A percentile compares a stretch with the other conserved stretches of the same genome.
phyloP scores from a whole-genome alignment of 1,140 invertebrate genomes.

The Polypedilum vanderplanki region DNA sequence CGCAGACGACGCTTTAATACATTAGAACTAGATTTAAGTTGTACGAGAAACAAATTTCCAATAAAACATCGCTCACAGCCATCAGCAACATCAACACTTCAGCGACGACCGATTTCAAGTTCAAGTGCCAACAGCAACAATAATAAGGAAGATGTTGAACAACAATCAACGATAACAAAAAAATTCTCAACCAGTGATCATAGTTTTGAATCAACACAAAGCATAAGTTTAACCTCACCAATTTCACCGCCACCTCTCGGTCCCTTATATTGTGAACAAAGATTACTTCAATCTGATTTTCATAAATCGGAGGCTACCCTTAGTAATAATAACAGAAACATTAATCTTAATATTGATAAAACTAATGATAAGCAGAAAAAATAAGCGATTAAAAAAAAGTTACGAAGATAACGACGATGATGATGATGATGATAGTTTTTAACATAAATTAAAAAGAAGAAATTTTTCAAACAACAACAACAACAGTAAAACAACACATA shows the following conservation, averaged over 20 bases:
- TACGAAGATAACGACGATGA: neutral
- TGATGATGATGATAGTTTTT: too few species aligned
- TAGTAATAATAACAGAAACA: slow-evolving; percentile 9
- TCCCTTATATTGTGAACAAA: slow-evolving; percentile 23
- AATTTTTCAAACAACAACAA: too few species aligned
- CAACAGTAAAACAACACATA: neutral
- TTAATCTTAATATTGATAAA: neutral
- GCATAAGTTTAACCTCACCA: neutral
- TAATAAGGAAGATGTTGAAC: neutral
- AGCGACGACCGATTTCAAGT: neutral
- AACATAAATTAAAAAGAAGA: too few species aligned
- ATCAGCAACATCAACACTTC: neutral
- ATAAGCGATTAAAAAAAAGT: neutral
- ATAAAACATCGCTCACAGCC: slow-evolving; percentile 37
- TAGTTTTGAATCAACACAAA: neutral
- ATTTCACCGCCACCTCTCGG: neutral
- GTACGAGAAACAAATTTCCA: slow-evolving; percentile 44
- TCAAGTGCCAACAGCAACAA: neutral
- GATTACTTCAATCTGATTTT: slow-evolving; percentile 12
- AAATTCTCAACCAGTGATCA: slow-evolving; percentile 3
- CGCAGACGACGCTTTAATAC: slow-evolving; percentile 41
- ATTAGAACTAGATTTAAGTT: slow-evolving; percentile 41
- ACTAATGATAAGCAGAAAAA: neutral
- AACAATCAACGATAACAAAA: neutral
- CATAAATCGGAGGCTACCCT: slow-evolving; percentile 4